Conservation (phyloP, 2,797 vertebrate genomes). For the Sylvia borin region DNA sequence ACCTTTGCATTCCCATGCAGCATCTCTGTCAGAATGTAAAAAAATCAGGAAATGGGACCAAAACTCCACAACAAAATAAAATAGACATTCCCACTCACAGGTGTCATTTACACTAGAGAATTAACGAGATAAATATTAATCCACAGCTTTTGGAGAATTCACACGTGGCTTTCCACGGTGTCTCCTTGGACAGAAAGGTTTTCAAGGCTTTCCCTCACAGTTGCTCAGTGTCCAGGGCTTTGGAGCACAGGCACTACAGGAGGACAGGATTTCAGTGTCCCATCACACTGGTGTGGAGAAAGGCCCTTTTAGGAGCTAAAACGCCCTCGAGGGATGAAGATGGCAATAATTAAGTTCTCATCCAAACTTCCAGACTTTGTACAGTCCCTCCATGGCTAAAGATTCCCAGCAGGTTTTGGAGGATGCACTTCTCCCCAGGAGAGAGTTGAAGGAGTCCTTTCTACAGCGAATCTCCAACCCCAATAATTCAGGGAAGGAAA, state of each 20-base stretch:
- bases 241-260: background rate
- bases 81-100: accelerated
- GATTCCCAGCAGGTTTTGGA: background rate
- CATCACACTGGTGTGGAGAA: accelerated
- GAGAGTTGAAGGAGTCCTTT: background rate
- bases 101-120: background rate
- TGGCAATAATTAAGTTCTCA: background rate
- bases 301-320: background rate
- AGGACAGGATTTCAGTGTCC: background rate
- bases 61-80: background rate
- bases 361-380: background rate
- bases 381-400: background rate
- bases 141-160: background rate
- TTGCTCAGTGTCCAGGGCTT: background rate
- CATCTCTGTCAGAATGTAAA: background rate
- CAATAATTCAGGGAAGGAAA: background rate
- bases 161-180: accelerated
- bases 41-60: background rate
- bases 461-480: background rate
- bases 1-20: background rate
- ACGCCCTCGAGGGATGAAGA: accelerated
- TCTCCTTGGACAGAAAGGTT: background rate
- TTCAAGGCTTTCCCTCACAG: background rate
- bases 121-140: background rate
- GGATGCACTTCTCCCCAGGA: background rate